A percentile compares a stretch with the other conserved stretches of the same genome.
These are phyloP conservation scores for Premnoplex brunnescens DNA, from an alignment of 2,797 vertebrate genomes.

Conservation along the genomic window DNA sequence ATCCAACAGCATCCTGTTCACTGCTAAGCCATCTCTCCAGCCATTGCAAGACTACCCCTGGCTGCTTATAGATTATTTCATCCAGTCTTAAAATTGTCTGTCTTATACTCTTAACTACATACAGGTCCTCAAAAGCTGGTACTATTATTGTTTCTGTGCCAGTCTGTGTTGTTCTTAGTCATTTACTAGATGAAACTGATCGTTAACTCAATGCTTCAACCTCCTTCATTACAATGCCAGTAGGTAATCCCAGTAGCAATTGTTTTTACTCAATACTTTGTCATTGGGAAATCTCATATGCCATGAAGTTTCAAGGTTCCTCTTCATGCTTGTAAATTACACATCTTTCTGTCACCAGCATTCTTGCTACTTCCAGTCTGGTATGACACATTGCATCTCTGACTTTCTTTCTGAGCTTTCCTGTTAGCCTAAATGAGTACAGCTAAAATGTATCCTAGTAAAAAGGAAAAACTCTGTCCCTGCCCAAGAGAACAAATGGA, in stretches of 20 bases:
- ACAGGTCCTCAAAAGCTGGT: background rate
- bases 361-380: background rate
- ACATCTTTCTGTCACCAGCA: background rate
- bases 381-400: background rate
- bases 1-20: background rate
- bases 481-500: background rate
- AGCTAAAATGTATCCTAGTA: background rate
- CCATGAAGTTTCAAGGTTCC: background rate
- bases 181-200: background rate
- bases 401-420: background rate
- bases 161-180: background rate
- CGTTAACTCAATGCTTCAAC: background rate
- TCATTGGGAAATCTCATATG: background rate
- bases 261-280: background rate
- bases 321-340: background rate
- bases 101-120: background rate
- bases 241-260: background rate
- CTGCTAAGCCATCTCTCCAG: background rate
- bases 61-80: background rate
- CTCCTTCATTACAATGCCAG: background rate
- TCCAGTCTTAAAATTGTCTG: background rate
- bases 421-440: background rate
- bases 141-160: background rate
- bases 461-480: background rate
- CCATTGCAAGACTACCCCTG: accelerated